Percentiles rank a stretch among this genome's conserved stretches.
Evolutionary conservation across 2,888 invertebrate genomes (phyloP).

Genomic region (Scaptomyza reducta): DNA sequence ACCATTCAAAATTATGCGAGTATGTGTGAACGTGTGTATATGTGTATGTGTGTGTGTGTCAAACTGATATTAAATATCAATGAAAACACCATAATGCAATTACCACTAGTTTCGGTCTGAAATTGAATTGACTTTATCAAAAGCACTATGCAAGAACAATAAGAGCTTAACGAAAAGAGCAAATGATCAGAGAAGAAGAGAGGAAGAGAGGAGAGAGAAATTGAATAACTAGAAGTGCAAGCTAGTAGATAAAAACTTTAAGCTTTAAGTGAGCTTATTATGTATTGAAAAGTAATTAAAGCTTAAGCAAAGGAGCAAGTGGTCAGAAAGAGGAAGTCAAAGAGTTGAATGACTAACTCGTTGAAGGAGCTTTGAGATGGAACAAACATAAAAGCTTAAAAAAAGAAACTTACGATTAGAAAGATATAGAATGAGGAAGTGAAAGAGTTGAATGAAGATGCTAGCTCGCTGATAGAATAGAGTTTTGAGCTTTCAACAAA

Average conservation of each 20-base stretch:
- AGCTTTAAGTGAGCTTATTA: not conserved
- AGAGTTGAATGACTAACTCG: too few relatives aligned
- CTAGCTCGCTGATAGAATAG: not conserved
- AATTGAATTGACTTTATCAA: slow-evolving; percentile 17
- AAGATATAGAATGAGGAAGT: not conserved
- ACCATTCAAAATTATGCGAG: slow-evolving; percentile 8
- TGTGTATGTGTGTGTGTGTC: not conserved
- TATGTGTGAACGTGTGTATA: not conserved
- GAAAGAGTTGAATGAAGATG: not conserved
- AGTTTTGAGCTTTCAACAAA: not conserved
- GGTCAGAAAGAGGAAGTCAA: too few relatives aligned
- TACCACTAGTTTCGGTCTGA: slow-evolving; percentile 23
- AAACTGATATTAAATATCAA: slow-evolving; percentile 24
- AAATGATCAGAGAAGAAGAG: too few relatives aligned
- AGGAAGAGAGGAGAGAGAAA: not conserved
- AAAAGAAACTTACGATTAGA: too few relatives aligned
- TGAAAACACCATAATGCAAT: slow-evolving; percentile 15
- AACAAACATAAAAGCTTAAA: not conserved
- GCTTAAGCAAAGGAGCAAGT: too few relatives aligned
- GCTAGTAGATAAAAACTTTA: not conserved
- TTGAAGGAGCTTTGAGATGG: not conserved
- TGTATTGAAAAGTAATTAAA: too few relatives aligned
- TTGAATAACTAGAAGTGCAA: not conserved
- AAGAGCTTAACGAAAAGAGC: not conserved
- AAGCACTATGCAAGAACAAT: not conserved